These are phyloP conservation scores for Chaetogeoica ovagalla DNA, from an alignment of 2,888 invertebrate genomes.

Conservation along the genomic window DNA sequence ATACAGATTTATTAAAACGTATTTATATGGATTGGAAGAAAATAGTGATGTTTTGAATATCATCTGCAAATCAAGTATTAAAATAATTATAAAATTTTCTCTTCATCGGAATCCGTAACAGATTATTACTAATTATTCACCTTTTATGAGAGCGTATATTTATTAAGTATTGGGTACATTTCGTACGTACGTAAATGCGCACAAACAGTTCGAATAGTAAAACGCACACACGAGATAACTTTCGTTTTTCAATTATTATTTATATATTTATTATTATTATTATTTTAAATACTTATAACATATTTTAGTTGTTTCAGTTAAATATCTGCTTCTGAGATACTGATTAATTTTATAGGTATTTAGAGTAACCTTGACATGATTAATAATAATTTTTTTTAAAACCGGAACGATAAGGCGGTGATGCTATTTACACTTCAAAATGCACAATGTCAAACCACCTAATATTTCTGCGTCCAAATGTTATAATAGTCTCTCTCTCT, in stretches of 20 bases:
- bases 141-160: no score
- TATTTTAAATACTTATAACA: not conserved
- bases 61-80: no score
- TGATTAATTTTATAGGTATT: slow-evolving; percentile 18
- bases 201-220: no score
- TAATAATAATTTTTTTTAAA: slow-evolving; percentile 9
- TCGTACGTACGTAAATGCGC: no score
- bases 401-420: slow-evolving; percentile 13
- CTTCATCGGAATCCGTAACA: no score
- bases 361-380: slow-evolving; percentile 37
- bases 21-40: no score
- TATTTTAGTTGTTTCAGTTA: slow-evolving; percentile 10
- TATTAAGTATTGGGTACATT: no score
- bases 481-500: not conserved
- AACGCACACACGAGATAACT: not conserved
- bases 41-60: no score
- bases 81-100: no score
- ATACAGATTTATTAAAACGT: no score
- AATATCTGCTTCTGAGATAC: slow-evolving; percentile 21
- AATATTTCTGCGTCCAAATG: not conserved
- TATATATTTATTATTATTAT: not conserved
- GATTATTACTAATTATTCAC: no score
- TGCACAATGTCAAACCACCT: not conserved
- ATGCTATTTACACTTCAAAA: not conserved
- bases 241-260: not conserved